A percentile compares a stretch with the other conserved stretches of the same genome.
These are phyloP conservation scores for Lycaon pictus DNA, from an alignment of 2,113 vertebrate genomes.

Conservation along the genomic window DNA sequence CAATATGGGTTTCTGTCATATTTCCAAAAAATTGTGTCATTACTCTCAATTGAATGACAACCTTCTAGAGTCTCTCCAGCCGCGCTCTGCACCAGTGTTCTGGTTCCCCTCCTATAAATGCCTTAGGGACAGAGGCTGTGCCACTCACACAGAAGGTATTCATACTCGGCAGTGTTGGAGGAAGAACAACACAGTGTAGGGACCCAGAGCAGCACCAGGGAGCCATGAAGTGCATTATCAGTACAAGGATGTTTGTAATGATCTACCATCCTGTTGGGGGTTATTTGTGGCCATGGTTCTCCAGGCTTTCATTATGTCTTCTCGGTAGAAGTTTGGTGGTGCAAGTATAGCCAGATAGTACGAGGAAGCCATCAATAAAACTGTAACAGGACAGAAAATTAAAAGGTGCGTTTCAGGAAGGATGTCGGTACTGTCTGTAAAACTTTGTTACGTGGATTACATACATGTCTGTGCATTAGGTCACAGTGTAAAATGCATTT, in stretches of 20 bases:
- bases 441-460: neutral
- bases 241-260: neutral
- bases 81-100: neutral
- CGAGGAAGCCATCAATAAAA: neutral
- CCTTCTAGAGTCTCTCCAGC: neutral
- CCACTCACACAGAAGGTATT: neutral
- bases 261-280: neutral
- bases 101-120: neutral
- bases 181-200: neutral
- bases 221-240: neutral
- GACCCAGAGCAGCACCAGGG: neutral
- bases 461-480: neutral
- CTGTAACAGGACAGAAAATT: neutral
- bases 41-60: neutral
- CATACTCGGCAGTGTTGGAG: neutral
- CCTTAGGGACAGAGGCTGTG: neutral
- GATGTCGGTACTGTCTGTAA: neutral
- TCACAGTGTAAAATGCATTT: constrained; percentile 9
- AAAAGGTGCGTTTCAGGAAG: neutral
- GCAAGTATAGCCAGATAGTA: neutral
- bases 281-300: neutral
- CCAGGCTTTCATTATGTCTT: neutral
- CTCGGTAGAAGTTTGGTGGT: neutral
- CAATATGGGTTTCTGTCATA: neutral
- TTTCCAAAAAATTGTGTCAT: neutral